Base-by-base conservation (phyloP, 1,140 invertebrate genomes). In the Eriosoma lanigerum region DNA sequence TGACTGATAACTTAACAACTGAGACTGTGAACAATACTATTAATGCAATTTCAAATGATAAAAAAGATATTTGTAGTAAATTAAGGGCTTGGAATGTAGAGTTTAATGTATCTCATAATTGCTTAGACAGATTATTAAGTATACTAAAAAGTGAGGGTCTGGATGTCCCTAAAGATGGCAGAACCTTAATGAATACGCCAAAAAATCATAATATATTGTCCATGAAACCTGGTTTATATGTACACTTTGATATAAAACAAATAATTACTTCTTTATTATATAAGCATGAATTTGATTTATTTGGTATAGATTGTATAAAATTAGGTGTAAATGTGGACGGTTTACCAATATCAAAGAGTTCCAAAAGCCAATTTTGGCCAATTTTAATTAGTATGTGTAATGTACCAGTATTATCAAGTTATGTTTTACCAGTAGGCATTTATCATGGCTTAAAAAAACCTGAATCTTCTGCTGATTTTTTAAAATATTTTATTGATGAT, bases 301-400 rank as follows among this genome's bases (percentile, higher is more conserved):
- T 4, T 60, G 56, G 6, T 15, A 60, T 29, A 17, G 26, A 3
- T 60, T 3, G 8, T 29, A 26, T 60, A 29, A 60, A 60, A 26
- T 29, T 60, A 60, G 24, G 56, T 29, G 24, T 60, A 60, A 60
- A 60, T 60, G 56, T 60, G 24, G 56, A 60, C 26, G 56, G 54
- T 58, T 26, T 58, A 58, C 54, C 54, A 3, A 58, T 58, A 58
- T 58, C 54, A 58, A 58, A 58, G 24, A 60, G 56, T 60, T 60
- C 56, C 1, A 60, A 60, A 60, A 60, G 56, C 24, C 56, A 60
- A 60, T 60, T 60, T 29, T 60, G 56, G 56, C 56, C 56, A 60
- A 60, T 60, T 60, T 60, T 60, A 60, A 60, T 60, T 60, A 60
- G 56, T 60, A 60, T 60, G 4, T 60, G 15, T 26, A 60, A 60